A percentile compares a stretch with the other conserved stretches of the same genome.
phyloP scores from a whole-genome alignment of 2,113 vertebrate species.

The Boulengeromyrus knoepffleri region DNA sequence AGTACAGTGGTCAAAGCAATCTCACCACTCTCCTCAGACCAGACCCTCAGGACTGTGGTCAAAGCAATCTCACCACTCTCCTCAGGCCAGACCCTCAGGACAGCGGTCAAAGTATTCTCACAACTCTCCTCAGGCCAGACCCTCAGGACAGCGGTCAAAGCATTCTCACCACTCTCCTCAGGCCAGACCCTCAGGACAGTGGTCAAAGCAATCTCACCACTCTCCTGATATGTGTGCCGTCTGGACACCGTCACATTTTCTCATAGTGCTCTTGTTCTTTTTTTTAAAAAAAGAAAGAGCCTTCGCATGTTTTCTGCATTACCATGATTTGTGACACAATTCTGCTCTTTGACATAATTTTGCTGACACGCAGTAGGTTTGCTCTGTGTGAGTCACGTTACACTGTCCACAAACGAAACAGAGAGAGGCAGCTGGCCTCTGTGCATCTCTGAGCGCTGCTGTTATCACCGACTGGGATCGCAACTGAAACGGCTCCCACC shows the following conservation, averaged over 20 bases:
- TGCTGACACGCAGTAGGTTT: background rate
- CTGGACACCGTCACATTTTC: background rate
- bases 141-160: background rate
- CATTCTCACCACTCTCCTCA: background rate
- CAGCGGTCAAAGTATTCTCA: background rate
- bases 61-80: background rate
- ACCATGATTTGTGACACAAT: background rate
- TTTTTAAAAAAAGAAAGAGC: background rate
- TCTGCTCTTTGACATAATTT: background rate
- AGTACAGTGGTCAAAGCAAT: background rate
- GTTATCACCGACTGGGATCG: constrained; percentile 18
- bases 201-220: background rate
- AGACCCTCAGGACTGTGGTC: background rate
- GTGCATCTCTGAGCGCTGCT: background rate
- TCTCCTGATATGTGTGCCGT: background rate
- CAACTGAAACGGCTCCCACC: constrained; percentile 24
- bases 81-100: background rate
- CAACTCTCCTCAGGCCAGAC: background rate
- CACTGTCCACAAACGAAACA: background rate
- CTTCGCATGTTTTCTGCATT: background rate
- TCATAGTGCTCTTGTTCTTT: background rate
- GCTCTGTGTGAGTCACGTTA: background rate
- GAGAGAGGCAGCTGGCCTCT: background rate
- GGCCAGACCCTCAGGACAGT: background rate
- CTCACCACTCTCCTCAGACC: background rate